Percentiles rank a stretch among this genome's conserved stretches.
These are phyloP conservation scores for Sphaerodactylus townsendi DNA, from an alignment of 2,113 vertebrate genomes.

Conservation along the genomic window DNA sequence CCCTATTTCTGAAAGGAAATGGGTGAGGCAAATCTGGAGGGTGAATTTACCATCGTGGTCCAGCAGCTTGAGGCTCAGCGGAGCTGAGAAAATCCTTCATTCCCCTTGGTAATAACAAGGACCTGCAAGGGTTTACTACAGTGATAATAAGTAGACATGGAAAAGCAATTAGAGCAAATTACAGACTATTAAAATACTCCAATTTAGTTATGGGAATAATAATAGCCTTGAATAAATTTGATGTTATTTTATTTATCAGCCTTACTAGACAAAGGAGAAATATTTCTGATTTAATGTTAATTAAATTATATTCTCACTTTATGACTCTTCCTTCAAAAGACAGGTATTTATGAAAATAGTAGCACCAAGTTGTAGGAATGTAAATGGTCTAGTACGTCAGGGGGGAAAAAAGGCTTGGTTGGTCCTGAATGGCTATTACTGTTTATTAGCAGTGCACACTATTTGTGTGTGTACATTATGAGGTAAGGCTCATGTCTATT, in stretches of 20 bases:
- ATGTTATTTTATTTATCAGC: neutral
- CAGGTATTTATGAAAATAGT: neutral
- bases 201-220: neutral
- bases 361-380: neutral
- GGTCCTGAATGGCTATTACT: no score
- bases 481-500: no score
- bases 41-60: no score
- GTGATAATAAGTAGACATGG: neutral
- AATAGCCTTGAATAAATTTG: constrained; percentile 19
- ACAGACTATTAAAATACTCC: neutral
- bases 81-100: no score
- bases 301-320: neutral
- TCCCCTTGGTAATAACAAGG: no score
- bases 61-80: no score
- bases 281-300: neutral
- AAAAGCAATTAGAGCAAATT: neutral
- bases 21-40: no score
- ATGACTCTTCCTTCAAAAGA: neutral
- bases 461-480: no score
- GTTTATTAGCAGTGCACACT: no score
- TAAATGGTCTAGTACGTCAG: neutral
- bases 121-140: no score
- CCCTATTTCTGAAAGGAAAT: no score
- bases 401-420: no score
- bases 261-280: neutral